Evolutionary conservation across 2,113 vertebrate species (phyloP).

Genomic region (Megalops atlanticus): DNA sequence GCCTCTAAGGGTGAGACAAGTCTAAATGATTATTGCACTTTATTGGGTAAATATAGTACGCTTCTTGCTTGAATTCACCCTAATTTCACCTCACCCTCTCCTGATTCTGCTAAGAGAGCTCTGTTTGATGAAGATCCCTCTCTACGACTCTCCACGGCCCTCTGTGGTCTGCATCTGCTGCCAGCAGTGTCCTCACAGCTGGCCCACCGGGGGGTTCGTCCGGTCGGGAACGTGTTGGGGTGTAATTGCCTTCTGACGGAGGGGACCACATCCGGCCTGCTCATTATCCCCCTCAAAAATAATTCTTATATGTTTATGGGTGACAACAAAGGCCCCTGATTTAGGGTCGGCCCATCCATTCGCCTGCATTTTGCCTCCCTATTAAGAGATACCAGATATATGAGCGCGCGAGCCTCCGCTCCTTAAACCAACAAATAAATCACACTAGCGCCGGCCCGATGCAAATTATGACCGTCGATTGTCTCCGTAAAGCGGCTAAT

Average conservation of each 20-base stretch:
- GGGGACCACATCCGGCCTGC: background rate
- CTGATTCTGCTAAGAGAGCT: background rate
- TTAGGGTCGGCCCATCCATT: conserved; percentile 50
- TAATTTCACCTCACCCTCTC: background rate
- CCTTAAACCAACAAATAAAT: conserved; percentile 65
- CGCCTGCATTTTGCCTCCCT: conserved; percentile 60
- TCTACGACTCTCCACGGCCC: background rate
- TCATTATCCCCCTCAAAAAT: conserved; percentile 15
- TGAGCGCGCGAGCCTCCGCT: conserved; percentile 39
- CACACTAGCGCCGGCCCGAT: conserved; percentile 47
- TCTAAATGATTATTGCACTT: too few species aligned
- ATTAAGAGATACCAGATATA: conserved; percentile 59
- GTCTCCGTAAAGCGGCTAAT: conserved; percentile 61
- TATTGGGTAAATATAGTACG: too few species aligned
- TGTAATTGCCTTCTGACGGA: conserved; percentile 23
- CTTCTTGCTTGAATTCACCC: background rate
- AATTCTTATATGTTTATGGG: background rate
- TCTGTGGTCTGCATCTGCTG: background rate
- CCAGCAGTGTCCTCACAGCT: background rate
- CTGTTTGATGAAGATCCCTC: background rate
- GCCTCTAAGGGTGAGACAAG: too few species aligned
- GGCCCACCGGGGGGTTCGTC: background rate
- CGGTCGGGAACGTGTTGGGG: conserved; percentile 5
- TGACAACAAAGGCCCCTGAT: conserved; percentile 42
- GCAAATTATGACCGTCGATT: conserved; percentile 55